A percentile compares a stretch with the other conserved stretches of the same genome.
phyloP scores from a whole-genome alignment of 2,888 invertebrate species.

The Sialis lutaria region DNA sequence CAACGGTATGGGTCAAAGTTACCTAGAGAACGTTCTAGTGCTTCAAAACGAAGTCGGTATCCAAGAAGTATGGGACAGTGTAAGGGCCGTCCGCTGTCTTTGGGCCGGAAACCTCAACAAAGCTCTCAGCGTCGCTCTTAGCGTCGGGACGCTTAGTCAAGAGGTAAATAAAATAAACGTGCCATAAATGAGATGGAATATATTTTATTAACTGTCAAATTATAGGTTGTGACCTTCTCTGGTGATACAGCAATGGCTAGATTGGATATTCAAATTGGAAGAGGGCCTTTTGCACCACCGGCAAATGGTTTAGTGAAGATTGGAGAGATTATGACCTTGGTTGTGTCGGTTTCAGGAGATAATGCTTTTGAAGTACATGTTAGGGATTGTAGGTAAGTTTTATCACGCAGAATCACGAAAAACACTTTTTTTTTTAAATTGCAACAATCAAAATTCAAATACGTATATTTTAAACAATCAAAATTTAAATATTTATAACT shows the following conservation, averaged over 20 bases:
- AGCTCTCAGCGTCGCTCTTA: slow-evolving; percentile 52
- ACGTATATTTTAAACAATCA: too few relatives aligned
- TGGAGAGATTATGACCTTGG: slow-evolving; percentile 65
- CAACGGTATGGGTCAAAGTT: slow-evolving; percentile 52
- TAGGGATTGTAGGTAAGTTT: slow-evolving; percentile 36
- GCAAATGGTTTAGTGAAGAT: slow-evolving; percentile 65
- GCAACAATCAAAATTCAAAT: too few relatives aligned
- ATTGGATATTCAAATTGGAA: slow-evolving; percentile 58
- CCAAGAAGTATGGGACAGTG: slow-evolving; percentile 23
- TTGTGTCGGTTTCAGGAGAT: slow-evolving; percentile 62
- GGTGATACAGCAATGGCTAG: slow-evolving; percentile 70
- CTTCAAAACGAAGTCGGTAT: slow-evolving; percentile 64
- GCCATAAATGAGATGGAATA: too few relatives aligned
- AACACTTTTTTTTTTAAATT: too few relatives aligned
- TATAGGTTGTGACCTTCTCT: slow-evolving; percentile 53
- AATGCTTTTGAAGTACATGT: slow-evolving; percentile 64
- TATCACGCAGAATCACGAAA: too few relatives aligned
- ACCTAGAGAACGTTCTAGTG: slow-evolving; percentile 60
- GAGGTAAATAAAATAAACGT: slow-evolving; percentile 25
- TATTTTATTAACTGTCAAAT: too few relatives aligned
- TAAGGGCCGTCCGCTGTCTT: slow-evolving; percentile 55
- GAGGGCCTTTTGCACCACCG: slow-evolving; percentile 58
- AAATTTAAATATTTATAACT: too few relatives aligned
- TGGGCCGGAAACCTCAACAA: slow-evolving; percentile 71
- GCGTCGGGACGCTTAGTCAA: slow-evolving; percentile 63